Evolutionary conservation across 2,113 vertebrate species (phyloP), one percentile per base, ranked within the genome.

Genomic region (Perca schrenkii): DNA sequence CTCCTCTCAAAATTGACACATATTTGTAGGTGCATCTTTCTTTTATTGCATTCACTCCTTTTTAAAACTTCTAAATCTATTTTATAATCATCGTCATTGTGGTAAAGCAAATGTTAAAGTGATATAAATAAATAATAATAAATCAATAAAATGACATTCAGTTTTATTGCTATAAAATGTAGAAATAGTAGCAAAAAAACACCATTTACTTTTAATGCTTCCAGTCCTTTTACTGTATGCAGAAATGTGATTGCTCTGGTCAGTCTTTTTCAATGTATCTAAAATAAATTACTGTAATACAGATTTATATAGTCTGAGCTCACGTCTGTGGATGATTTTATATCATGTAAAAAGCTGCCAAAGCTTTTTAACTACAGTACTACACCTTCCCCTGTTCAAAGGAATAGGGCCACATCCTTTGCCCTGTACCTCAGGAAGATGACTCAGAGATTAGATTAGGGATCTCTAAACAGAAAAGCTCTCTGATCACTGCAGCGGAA

Each of bases 401-500:
- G 31, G 53, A 53, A 40, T 40, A 40, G 54, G 69, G 54, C 53
- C 72, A 46, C 53, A 63, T 79, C 16, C 34, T 77, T 8, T 60
- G 49, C 62, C 40, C 4, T 49, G 58, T 6, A 53, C 52, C 66
- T 58, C 50, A 83, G 28, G 49, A 67, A 54, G 79, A 73, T 87
- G 75, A 86, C 77, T 88, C 58, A 61, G 70, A 82, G 78, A 54
- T 86, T 50, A 82, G 74, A 85, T 88, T 70, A 87, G 49, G 11
- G 65, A 65, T 86, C 57, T 76, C 62, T 64, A 72, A 84, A 76
- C 63, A 86, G 74, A 83, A 36, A 64, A 79, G 28, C 71, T 57
- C 73, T 91, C 34, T 82, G 89, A 89, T 92, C 80, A 69, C 57
- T 36, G 58, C 66, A 81, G 83, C 28, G 68, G 69, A 87, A 72